Evolutionary conservation across 2,888 invertebrate species (phyloP).

Genomic region (Eupithecia insigniata): DNA sequence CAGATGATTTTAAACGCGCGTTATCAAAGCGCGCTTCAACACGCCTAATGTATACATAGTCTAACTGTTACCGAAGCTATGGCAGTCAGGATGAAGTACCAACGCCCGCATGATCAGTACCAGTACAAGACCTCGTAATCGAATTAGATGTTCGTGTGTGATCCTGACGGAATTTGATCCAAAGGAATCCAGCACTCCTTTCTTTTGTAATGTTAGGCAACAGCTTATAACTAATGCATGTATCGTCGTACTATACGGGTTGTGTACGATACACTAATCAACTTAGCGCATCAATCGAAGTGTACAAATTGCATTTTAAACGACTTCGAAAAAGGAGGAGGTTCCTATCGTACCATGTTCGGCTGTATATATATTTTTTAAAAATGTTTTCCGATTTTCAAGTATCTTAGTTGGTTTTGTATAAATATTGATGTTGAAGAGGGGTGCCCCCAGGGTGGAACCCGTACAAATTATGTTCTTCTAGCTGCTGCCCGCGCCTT

Average conservation of each 20-base stretch:
- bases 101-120: conserved; percentile 35
- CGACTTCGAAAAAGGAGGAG: too few species aligned
- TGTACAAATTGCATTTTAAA: neutral
- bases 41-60: neutral
- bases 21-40: neutral
- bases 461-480: too few species aligned
- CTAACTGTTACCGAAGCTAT: neutral
- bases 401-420: too few species aligned
- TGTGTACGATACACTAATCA: neutral
- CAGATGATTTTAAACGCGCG: neutral
- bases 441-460: too few species aligned
- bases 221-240: neutral
- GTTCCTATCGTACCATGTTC: too few species aligned
- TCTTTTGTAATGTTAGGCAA: neutral
- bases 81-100: conserved; percentile 17
- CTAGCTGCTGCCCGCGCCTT: too few species aligned
- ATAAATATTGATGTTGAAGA: too few species aligned
- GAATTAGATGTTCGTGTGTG: conserved; percentile 30
- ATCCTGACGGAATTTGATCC: conserved; percentile 18
- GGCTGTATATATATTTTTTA: too few species aligned
- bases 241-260: neutral
- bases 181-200: neutral
- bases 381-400: too few species aligned
- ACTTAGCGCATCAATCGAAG: neutral
- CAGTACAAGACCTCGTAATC: conserved; percentile 35